phyloP scores from a whole-genome alignment of 2,888 invertebrate genomes.

The Tiliacea aurago region DNA sequence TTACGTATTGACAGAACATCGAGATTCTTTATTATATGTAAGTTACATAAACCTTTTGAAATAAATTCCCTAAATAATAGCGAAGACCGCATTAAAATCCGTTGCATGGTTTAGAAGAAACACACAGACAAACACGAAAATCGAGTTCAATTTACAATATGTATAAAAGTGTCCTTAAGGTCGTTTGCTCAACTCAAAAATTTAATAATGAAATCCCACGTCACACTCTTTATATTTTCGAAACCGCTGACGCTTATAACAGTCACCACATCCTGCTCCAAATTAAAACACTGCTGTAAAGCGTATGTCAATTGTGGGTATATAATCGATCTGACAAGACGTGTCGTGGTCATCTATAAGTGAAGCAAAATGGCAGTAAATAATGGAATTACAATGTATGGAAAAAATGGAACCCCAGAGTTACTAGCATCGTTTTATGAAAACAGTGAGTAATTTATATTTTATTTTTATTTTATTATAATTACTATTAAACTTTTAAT shows the following conservation, averaged over 20 bases:
- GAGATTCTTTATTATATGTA: too few species aligned
- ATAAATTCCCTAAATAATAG: too few species aligned
- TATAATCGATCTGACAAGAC: slow-evolving; percentile 36
- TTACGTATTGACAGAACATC: too few species aligned
- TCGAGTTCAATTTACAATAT: too few species aligned
- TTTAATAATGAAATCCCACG: not conserved
- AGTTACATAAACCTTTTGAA: too few species aligned
- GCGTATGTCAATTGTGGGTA: slow-evolving; percentile 26
- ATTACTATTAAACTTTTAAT: not conserved
- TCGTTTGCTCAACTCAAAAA: not conserved
- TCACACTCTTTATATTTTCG: not conserved
- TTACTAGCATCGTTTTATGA: slow-evolving; percentile 1
- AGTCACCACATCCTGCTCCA: slow-evolving; percentile 12
- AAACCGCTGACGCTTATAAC: slow-evolving; percentile 25
- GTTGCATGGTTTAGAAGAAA: too few species aligned
- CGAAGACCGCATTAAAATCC: too few species aligned
- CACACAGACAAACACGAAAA: too few species aligned
- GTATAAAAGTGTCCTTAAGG: too few species aligned
- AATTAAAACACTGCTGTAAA: slow-evolving; percentile 10
- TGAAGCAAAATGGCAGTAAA: slow-evolving; percentile 34
- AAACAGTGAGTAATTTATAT: slow-evolving; percentile 31
- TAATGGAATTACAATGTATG: slow-evolving; percentile 9
- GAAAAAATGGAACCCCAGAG: slow-evolving; percentile 19
- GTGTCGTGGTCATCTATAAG: slow-evolving; percentile 3
- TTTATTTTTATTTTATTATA: not conserved